Evolutionary conservation across 2,888 invertebrate genomes (phyloP).

Genomic region (Drepana falcataria): DNA sequence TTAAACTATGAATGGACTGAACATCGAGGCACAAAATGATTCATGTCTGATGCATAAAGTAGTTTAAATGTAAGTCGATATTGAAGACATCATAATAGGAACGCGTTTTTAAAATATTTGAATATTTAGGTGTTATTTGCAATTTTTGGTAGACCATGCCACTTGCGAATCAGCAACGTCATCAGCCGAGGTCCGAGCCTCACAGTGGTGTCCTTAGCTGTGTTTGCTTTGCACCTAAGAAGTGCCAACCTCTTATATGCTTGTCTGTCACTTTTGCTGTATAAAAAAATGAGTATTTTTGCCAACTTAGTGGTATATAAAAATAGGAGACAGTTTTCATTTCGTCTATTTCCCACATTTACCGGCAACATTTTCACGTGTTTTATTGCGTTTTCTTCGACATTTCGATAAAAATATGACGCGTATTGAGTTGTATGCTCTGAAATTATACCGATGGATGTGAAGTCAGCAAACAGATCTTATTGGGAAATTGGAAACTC

Average conservation of each 20-base stretch:
- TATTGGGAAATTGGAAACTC: not conserved
- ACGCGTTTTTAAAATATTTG: too few relatives aligned
- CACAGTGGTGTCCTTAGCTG: too few relatives aligned
- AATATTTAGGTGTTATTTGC: too few relatives aligned
- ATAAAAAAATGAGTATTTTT: too few relatives aligned
- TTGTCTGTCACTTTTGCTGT: too few relatives aligned
- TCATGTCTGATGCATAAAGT: not conserved
- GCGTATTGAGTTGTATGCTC: slow-evolving; percentile 6
- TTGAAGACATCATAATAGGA: not conserved
- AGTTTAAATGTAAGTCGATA: not conserved
- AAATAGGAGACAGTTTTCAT: not conserved
- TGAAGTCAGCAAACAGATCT: not conserved
- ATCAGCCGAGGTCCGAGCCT: too few relatives aligned
- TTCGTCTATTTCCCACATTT: not conserved
- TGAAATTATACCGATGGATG: not conserved
- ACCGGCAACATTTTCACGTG: not conserved
- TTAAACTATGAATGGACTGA: not conserved
- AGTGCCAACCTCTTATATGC: too few relatives aligned
- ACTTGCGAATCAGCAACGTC: too few relatives aligned
- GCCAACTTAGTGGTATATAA: too few relatives aligned
- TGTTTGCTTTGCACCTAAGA: too few relatives aligned
- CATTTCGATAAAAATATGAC: slow-evolving; percentile 10
- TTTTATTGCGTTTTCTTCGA: slow-evolving; percentile 9
- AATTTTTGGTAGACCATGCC: too few relatives aligned
- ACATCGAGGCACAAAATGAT: not conserved